phyloP scores from a whole-genome alignment of 2,888 invertebrate species.

The Aspidapion aeneum region DNA sequence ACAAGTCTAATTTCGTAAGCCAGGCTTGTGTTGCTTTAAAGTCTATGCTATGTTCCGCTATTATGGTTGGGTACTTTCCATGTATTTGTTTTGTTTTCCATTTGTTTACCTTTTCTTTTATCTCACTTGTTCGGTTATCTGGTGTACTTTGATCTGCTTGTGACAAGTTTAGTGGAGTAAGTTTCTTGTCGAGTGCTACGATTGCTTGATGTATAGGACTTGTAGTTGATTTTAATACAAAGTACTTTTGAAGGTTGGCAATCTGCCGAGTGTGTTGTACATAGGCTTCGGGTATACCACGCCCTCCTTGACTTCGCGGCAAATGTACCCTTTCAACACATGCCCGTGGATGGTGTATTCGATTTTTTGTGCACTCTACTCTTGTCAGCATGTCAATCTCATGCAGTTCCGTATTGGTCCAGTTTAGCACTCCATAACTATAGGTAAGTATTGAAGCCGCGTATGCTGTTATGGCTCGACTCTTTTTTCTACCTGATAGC shows the following conservation, averaged over 20 bases:
- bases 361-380: neutral
- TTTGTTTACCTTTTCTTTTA: neutral
- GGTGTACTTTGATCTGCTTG: neutral
- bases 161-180: constrained; percentile 1
- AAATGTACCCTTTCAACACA: neutral
- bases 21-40: neutral
- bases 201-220: neutral
- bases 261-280: neutral
- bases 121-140: neutral
- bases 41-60: neutral
- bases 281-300: neutral
- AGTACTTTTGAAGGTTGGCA: neutral
- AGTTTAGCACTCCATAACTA: neutral
- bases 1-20: neutral
- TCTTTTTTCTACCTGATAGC: neutral
- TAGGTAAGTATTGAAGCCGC: neutral
- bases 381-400: neutral
- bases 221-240: neutral
- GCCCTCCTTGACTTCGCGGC: neutral
- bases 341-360: neutral
- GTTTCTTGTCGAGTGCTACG: neutral
- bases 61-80: neutral
- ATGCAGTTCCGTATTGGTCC: neutral
- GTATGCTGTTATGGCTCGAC: neutral
- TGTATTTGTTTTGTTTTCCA: neutral